phyloP scores from a whole-genome alignment of 2,113 vertebrate genomes.

The Dipodomys spectabilis region DNA sequence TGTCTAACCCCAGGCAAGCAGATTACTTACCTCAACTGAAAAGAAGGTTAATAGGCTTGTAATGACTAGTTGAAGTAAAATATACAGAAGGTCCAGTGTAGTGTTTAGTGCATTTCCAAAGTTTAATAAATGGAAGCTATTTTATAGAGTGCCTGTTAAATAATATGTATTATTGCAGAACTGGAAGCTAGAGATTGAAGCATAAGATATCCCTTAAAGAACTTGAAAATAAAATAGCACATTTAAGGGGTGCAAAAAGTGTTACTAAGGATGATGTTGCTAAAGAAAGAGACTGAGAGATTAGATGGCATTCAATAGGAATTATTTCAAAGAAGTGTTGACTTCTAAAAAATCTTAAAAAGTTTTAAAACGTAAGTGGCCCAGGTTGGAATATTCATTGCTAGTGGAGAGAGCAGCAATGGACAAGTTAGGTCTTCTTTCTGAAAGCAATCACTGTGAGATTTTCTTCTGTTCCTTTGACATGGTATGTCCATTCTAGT shows the following conservation, averaged over 20 bases:
- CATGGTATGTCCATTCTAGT: background rate
- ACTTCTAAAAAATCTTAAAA: constrained; percentile 25
- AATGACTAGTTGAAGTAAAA: constrained; percentile 33
- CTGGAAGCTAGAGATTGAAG: constrained; percentile 20
- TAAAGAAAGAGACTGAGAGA: background rate
- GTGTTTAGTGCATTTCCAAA: background rate
- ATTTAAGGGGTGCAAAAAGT: background rate
- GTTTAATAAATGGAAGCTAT: background rate
- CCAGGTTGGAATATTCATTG: background rate
- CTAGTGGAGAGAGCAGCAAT: background rate
- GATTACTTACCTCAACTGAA: constrained; percentile 28
- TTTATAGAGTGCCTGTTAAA: background rate
- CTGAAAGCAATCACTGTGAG: background rate
- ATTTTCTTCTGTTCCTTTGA: background rate
- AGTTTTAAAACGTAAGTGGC: background rate
- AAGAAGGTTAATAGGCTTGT: constrained; percentile 32
- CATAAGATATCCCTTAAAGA: constrained; percentile 8
- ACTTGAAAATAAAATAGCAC: background rate
- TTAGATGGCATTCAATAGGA: background rate
- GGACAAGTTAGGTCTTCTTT: background rate
- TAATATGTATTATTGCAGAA: background rate
- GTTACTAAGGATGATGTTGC: background rate
- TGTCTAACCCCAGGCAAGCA: background rate
- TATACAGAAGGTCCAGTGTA: background rate
- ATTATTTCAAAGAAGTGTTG: background rate